Evolutionary conservation across 2,888 invertebrate species (phyloP).

Genomic region (Ryuthela nishihirai): DNA sequence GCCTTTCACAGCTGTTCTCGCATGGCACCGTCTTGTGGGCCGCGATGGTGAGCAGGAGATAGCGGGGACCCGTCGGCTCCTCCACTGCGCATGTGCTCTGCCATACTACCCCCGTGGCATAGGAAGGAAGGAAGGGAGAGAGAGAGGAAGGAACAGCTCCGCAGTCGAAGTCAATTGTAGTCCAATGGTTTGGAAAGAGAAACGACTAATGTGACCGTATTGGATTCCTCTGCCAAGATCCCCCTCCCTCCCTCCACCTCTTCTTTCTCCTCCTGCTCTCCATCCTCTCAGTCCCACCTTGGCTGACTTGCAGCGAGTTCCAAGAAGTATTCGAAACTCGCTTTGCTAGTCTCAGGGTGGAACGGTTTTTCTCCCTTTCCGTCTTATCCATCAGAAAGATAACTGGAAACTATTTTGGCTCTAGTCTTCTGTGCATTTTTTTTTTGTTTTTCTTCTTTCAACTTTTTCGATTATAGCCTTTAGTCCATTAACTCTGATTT

Average conservation of each 20-base stretch:
- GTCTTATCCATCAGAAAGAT: too few relatives aligned
- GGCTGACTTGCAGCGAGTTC: too few relatives aligned
- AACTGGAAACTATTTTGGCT: too few relatives aligned
- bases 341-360: too few relatives aligned
- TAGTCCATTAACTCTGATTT: too few relatives aligned
- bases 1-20: conserved; percentile 33
- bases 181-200: conserved; percentile 24
- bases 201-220: conserved; percentile 16
- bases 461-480: too few relatives aligned
- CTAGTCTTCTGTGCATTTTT: too few relatives aligned
- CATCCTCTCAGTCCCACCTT: too few relatives aligned
- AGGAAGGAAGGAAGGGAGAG: neutral
- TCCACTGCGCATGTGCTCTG: neutral
- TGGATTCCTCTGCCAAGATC: neutral
- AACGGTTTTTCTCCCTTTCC: too few relatives aligned
- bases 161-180: conserved; percentile 21
- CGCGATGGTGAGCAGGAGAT: neutral
- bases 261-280: neutral
- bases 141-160: neutral
- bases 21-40: neutral
- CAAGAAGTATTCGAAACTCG: too few relatives aligned
- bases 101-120: neutral
- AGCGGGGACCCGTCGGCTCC: neutral
- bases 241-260: neutral
- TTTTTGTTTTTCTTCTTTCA: too few relatives aligned